Evolutionary conservation across 2,113 vertebrate genomes (phyloP).

Genomic region (Epinephelus cyanopodus): DNA sequence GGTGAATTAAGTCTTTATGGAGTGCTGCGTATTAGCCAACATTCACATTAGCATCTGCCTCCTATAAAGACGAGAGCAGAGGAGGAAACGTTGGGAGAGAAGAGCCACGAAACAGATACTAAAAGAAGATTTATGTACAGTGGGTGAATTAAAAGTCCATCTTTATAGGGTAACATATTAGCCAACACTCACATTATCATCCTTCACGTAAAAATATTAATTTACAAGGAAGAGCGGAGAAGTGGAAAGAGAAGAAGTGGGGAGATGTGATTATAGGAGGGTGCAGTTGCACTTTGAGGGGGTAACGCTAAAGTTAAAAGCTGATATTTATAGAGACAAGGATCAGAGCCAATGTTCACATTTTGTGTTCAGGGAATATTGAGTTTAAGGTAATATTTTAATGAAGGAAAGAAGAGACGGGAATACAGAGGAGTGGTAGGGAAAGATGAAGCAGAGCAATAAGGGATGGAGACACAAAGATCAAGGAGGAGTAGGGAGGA

Average conservation of each 20-base stretch:
- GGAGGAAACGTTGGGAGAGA: background rate
- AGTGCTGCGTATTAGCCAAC: slow-evolving; percentile 66
- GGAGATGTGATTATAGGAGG: slow-evolving; percentile 13
- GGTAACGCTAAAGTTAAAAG: slow-evolving; percentile 30
- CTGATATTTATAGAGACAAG: slow-evolving; percentile 50
- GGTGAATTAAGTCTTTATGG: slow-evolving; percentile 69
- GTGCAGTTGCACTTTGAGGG: slow-evolving; percentile 24
- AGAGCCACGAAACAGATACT: slow-evolving; percentile 41
- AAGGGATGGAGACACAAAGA: background rate
- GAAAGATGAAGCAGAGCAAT: background rate
- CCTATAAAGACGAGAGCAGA: slow-evolving; percentile 20
- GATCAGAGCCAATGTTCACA: slow-evolving; percentile 17
- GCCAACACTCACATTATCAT: slow-evolving; percentile 79
- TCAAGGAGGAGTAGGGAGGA: background rate
- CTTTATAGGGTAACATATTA: slow-evolving; percentile 74
- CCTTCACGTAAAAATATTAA: slow-evolving; percentile 61
- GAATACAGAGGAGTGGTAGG: background rate
- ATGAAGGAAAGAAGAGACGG: background rate
- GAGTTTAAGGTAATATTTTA: slow-evolving; percentile 26
- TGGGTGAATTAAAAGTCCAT: slow-evolving; percentile 61
- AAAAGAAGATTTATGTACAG: slow-evolving; percentile 59
- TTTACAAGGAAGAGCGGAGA: slow-evolving; percentile 30
- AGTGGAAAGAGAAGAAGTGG: background rate
- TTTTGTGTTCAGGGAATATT: slow-evolving; percentile 10
- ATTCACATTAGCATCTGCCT: slow-evolving; percentile 66